These are phyloP conservation scores for Hypsopygia costalis DNA, from an alignment of 2,888 invertebrate species.

Conservation along the genomic window DNA sequence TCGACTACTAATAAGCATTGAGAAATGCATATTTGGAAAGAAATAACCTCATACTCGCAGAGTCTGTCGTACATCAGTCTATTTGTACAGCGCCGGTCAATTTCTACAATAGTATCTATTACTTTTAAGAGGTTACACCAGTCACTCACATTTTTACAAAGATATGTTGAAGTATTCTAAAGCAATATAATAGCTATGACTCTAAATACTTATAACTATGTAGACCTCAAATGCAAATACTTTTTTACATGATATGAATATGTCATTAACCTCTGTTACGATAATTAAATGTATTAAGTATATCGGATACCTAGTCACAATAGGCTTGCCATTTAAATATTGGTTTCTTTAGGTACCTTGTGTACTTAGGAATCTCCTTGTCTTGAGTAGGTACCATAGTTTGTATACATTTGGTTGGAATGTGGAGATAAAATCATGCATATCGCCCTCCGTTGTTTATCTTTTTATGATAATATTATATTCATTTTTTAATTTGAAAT, in stretches of 20 bases:
- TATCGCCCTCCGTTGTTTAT: conserved; percentile 64
- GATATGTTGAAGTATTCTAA: conserved; percentile 80
- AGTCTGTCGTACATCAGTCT: conserved; percentile 57
- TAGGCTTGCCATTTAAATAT: conserved; percentile 23
- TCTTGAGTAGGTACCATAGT: conserved; percentile 10
- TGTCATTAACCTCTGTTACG: conserved; percentile 76
- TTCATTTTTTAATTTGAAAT: conserved; percentile 50
- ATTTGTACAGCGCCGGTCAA: conserved; percentile 47
- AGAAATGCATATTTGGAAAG: conserved; percentile 71
- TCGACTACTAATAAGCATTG: conserved; percentile 52
- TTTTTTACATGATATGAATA: conserved; percentile 81
- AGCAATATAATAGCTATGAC: conserved; percentile 78
- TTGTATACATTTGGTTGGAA: conserved; percentile 58
- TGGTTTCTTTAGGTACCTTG: conserved; percentile 11
- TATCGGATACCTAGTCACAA: conserved; percentile 59
- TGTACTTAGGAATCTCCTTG: conserved; percentile 12
- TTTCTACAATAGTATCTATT: conserved; percentile 36
- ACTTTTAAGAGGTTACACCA: conserved; percentile 44
- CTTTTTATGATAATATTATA: conserved; percentile 33
- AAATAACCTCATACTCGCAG: conserved; percentile 32
- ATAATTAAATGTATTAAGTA: conserved; percentile 50
- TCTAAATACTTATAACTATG: conserved; percentile 76
- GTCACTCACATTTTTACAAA: conserved; percentile 69
- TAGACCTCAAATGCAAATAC: conserved; percentile 81
- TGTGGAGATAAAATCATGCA: conserved; percentile 76